Evolutionary conservation across 2,797 vertebrate species (phyloP), one percentile per base, ranked within the genome.

Genomic region (Sebastes nivosus): DNA sequence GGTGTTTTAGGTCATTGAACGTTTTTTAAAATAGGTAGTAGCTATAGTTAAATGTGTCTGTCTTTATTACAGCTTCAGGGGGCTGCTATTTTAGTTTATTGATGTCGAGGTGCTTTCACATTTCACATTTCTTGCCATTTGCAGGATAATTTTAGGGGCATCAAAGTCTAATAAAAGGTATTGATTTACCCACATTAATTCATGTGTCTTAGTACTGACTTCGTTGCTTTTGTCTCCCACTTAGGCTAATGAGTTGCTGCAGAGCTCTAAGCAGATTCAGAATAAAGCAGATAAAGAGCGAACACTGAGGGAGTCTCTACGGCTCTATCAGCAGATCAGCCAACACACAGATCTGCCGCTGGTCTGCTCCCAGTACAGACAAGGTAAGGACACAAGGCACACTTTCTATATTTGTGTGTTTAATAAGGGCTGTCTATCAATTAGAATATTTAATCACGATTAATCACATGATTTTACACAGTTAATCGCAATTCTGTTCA

Each of bases 221-320:
- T 38, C 79, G 46, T 67, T 67, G 22, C 72, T 79, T 82, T 75
- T 82, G 22, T 82, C 25, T 78, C 66, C 46, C 64, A 81, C 85
- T 42, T 78, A 99, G 99, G 98, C 98, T 85, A 99, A 99, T 89
- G 98, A 99, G 91, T 89, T 99, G 81, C 96, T 99, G 77, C 99
- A 99, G 91, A 93, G 95, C 50, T 97, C 98, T 34, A 96, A 98
- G 85, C 98, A 98, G 93, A 93, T 98, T 88, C 98, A 98, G 90
- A 98, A 91, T 89, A 99, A 98, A 89, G 50, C 32, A 1, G 98
- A 99, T 75, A 98, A 97, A 87, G 98, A 99, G 85, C 95, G 95
- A 75, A 97, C 96, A 29, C 93, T 99, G 65, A 95, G 96, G 76
- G 98, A 99, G 81, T 99, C 98, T 1, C 92, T 99, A 36, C 97